Percentiles rank a stretch among this genome's conserved stretches.
Evolutionary conservation across 2,797 vertebrate species (phyloP).

Genomic region (Malacoraja senta): DNA sequence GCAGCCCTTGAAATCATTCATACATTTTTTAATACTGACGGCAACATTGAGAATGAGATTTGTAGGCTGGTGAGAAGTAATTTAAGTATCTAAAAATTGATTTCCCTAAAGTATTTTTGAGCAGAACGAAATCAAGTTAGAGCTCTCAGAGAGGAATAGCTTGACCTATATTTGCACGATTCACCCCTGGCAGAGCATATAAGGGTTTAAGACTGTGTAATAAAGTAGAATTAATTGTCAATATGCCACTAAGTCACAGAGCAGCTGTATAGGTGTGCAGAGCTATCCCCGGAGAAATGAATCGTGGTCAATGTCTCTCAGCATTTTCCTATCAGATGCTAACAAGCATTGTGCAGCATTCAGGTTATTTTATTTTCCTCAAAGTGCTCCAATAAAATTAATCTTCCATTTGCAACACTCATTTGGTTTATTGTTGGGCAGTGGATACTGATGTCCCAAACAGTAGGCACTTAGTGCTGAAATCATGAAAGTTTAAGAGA

Average conservation of each 20-base stretch:
- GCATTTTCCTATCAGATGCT: constrained; percentile 24
- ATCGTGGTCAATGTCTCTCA: constrained; percentile 30
- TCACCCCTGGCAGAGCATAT: constrained; percentile 34
- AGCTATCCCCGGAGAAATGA: constrained; percentile 27
- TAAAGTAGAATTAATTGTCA: constrained; percentile 39
- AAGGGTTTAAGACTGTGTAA: constrained; percentile 35
- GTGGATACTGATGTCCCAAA: neutral
- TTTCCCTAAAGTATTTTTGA: constrained; percentile 37
- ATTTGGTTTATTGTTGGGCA: constrained; percentile 26
- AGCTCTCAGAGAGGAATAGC: constrained; percentile 34
- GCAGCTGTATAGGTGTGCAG: constrained; percentile 33
- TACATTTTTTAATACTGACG: constrained; percentile 13
- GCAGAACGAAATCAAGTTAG: constrained; percentile 33
- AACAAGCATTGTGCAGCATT: constrained; percentile 14
- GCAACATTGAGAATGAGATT: constrained; percentile 31
- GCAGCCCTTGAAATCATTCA: constrained; percentile 17
- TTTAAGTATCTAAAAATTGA: constrained; percentile 38
- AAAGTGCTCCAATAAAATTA: constrained; percentile 17
- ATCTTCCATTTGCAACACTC: constrained; percentile 6
- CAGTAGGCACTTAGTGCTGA: constrained; percentile 10
- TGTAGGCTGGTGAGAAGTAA: constrained; percentile 29
- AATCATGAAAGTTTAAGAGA: constrained; percentile 18
- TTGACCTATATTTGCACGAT: constrained; percentile 37
- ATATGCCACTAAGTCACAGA: constrained; percentile 34
- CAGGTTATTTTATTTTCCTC: constrained; percentile 19